Evolutionary conservation across 1,140 invertebrate species (phyloP), one percentile per base, ranked within the genome.

Genomic region (Drosophila subobscura): DNA sequence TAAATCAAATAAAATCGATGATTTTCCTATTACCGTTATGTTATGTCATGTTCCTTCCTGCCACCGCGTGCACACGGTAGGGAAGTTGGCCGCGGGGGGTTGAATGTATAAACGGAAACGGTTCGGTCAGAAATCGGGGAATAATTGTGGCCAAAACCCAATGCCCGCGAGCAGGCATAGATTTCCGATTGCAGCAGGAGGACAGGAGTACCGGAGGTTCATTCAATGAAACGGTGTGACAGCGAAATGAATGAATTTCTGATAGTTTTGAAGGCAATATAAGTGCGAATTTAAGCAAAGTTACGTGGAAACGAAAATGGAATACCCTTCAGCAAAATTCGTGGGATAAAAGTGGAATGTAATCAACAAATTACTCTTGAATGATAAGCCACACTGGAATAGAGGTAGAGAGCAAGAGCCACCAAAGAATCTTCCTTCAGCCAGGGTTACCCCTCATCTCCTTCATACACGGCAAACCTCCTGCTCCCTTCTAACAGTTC

Each of bases 1-100:
- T 86, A 81, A 85, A 86, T 86, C 83, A 86, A 85, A 86, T 85
- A 75, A 85, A 85, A 86, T 81, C 81, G 81, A 85, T 85, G 81
- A 86, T 85, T 85, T 85, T 85, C 81, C 81, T 86, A 88, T 86
- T 86, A 86, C 77, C 78, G 73, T 75, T 86, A 77, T 88, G 79
- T 86, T 86, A 88, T 86, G 81, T 86, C 81, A 86, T 81, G 77
- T 71, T 81, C 61, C 65, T 81, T 85, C 74, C 81, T 76, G 77
- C 47, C 23, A 20, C 45, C 55, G 40, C 44, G 25, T 37, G 33
- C 33, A 12, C 33, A 12, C 33, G 10, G 37, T 41, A 29, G 70
- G 46, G 29, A 51, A 42, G 61, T 37, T 51, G 57, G 58, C 6
- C 27, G 37, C 55, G 23, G 41, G 27, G 41, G 37, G 14, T 20